These are phyloP conservation scores for Gymnobelideus leadbeateri DNA, from an alignment of 2,113 vertebrate species.

Conservation along the genomic window DNA sequence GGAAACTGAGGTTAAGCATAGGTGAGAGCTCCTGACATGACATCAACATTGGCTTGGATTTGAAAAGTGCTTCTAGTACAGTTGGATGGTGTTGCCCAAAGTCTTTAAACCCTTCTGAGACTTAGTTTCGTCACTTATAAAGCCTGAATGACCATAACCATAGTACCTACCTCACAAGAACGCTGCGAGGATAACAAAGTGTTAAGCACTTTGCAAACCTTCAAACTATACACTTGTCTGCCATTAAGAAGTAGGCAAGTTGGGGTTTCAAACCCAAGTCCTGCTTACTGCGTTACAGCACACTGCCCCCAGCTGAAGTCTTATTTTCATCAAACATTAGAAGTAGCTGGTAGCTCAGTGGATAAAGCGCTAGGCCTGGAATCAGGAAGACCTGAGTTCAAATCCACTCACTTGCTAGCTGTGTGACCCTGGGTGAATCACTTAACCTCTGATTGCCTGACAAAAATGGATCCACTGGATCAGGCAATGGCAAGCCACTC, in stretches of 20 bases:
- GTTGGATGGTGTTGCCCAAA: neutral
- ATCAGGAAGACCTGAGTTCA: too few species aligned
- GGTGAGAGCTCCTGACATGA: neutral
- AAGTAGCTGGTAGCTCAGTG: too few species aligned
- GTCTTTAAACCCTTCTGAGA: neutral
- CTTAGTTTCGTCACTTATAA: neutral
- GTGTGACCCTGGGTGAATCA: neutral
- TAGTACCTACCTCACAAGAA: neutral
- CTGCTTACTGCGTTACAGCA: neutral
- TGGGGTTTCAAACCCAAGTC: neutral
- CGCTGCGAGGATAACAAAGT: neutral
- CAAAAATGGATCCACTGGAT: neutral
- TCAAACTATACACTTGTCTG: neutral
- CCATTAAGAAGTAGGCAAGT: neutral
- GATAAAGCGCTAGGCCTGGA: too few species aligned
- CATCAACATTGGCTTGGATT: neutral
- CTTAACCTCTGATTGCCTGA: neutral
- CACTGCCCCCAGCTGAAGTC: neutral
- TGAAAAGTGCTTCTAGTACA: neutral
- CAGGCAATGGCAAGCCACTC: neutral
- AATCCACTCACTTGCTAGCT: neutral
- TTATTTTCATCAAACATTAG: too few species aligned
- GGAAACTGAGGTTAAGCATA: neutral
- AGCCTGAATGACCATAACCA: neutral
- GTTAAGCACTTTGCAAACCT: neutral